Conservation (phyloP, 2,888 invertebrate genomes). For the Drymonia ruficornis region DNA sequence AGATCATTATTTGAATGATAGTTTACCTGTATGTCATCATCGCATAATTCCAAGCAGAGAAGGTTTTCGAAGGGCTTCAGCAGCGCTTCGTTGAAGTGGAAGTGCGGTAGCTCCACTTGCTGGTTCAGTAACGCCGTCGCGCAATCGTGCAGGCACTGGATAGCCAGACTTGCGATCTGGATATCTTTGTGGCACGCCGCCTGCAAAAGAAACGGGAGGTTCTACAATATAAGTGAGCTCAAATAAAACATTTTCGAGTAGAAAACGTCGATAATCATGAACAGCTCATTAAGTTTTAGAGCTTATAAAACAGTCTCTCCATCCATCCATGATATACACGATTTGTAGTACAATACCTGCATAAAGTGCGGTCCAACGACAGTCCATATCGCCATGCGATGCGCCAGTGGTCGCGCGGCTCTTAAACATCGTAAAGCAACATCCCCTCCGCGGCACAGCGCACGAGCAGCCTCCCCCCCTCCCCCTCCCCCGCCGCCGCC, state of each 20-base stretch:
- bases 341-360: constrained; percentile 86
- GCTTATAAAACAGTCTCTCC: no score
- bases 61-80: constrained; percentile 98
- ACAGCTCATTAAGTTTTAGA: no score
- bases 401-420: constrained; percentile 94
- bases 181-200: constrained; percentile 96
- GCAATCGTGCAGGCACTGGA: constrained; percentile 96
- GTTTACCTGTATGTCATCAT: constrained; percentile 94
- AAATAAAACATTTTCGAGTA: no score
- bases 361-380: constrained; percentile 96
- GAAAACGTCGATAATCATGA: no score
- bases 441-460: constrained; percentile 94
- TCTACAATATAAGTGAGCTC: no score
- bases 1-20: not conserved
- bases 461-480: constrained; percentile 67
- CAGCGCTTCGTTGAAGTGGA: constrained; percentile 97
- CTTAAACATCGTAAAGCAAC: constrained; percentile 94
- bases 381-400: constrained; percentile 97
- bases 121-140: constrained; percentile 94
- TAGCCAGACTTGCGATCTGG: constrained; percentile 94
- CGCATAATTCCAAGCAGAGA: constrained; percentile 96
- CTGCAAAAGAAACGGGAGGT: constrained; percentile 61
- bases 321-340: no score
- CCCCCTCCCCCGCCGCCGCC: constrained; percentile 69
- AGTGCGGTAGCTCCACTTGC: constrained; percentile 95